Evolutionary conservation across 2,797 vertebrate genomes (phyloP).

Genomic region (Anolis apletophallus): DNA sequence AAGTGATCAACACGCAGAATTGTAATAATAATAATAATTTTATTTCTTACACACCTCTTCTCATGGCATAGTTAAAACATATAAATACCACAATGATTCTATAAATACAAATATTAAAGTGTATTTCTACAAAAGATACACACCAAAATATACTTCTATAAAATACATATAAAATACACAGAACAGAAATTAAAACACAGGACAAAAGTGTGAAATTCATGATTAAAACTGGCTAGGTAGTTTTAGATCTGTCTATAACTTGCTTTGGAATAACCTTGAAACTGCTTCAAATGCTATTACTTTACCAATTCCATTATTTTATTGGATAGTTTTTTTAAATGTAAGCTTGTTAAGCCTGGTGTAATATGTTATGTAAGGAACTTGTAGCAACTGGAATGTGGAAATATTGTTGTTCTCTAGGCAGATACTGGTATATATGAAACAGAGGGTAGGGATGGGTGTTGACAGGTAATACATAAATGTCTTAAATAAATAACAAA

Average conservation of each 20-base stretch:
- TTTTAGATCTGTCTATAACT: slow-evolving; percentile 1
- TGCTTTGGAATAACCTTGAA: neutral
- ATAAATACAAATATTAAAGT: too few relatives aligned
- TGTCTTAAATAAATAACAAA: too few relatives aligned
- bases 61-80: too few relatives aligned
- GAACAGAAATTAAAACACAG: too few relatives aligned
- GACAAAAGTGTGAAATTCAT: too few relatives aligned
- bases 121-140: too few relatives aligned
- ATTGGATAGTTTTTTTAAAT: neutral
- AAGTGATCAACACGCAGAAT: neutral
- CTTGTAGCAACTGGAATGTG: neutral
- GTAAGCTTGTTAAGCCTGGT: neutral
- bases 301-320: neutral
- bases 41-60: too few relatives aligned
- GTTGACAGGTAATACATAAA: too few relatives aligned
- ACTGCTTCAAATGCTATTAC: neutral
- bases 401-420: neutral
- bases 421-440: neutral
- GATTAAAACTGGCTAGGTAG: neutral
- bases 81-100: too few relatives aligned
- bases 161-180: too few relatives aligned
- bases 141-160: too few relatives aligned
- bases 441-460: too few relatives aligned
- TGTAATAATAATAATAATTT: neutral
- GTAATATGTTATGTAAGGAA: neutral